These are phyloP conservation scores for Bombus ignitus DNA, from an alignment of 1,140 invertebrate genomes.

Conservation along the genomic window DNA sequence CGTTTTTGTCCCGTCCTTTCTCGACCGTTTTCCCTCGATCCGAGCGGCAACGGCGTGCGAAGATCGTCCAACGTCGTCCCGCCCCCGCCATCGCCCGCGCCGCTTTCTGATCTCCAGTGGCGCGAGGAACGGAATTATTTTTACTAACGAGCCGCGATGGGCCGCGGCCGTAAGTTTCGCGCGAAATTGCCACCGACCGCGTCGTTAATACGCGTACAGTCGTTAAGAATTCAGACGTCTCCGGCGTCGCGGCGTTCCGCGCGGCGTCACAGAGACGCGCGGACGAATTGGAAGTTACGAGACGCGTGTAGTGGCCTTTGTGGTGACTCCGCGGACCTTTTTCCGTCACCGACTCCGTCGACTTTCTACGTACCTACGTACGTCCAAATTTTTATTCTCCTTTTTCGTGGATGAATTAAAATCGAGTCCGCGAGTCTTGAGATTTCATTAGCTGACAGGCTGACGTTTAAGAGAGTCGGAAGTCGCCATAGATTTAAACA, in stretches of 20 bases:
- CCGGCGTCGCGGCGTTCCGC: slow-evolving; percentile 1
- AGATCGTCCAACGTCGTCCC: neutral
- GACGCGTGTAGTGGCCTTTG: slow-evolving; percentile 42
- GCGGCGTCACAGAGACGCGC: slow-evolving; percentile 25
- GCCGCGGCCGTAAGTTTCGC: slow-evolving; percentile 62
- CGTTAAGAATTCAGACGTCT: slow-evolving; percentile 63
- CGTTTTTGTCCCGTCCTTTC: slow-evolving; percentile 30
- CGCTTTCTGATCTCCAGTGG: no score
- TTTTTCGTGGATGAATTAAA: slow-evolving; percentile 6
- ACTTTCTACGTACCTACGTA: neutral
- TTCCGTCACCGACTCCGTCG: neutral
- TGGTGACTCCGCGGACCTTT: neutral
- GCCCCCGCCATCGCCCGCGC: neutral
- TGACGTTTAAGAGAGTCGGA: slow-evolving; percentile 20
- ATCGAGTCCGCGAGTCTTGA: neutral
- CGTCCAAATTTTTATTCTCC: neutral
- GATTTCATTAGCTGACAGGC: neutral
- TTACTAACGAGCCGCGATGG: slow-evolving; percentile 70
- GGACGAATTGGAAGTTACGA: slow-evolving; percentile 59
- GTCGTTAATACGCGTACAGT: slow-evolving; percentile 60
- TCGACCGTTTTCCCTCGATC: neutral
- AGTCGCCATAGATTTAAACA: neutral
- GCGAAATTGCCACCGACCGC: slow-evolving; percentile 63
- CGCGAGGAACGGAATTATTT: slow-evolving; percentile 60
- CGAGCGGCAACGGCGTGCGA: slow-evolving; percentile 17